Base-by-base conservation (phyloP, 2,888 invertebrate genomes). In the Falcaria lacertinaria region DNA sequence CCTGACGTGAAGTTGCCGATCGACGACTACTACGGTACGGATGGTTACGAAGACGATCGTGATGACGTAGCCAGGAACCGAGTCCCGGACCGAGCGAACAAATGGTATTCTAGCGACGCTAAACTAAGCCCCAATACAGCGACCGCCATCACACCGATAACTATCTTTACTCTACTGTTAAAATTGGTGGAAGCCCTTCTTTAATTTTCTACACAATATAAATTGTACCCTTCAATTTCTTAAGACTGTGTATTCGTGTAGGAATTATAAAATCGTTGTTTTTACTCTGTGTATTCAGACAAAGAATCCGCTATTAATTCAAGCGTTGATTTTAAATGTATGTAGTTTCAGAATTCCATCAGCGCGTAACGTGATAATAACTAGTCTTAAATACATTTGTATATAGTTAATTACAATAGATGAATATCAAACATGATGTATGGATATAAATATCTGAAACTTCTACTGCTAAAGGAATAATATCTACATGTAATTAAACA, bases 321-420 rank as follows among this genome's bases (percentile, higher is more conserved):
- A n/a, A n/a, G 41, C 41, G 43, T 48, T 47, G 39, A 50, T 43
- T 45, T 50, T 49, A 50, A 49, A 22, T 37, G 44, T n/a, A n/a
- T n/a, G 45, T 43, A 48, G 14, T 42, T 55, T 57, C 49, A 56
- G 63, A 56, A 65, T 57, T 72, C 64, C 66, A 73, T 64, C 73
- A 74, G 68, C 75, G 71, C 78, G 88, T 86, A 89, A 89, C 86
- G 86, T 87, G 88, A 89, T 89, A 89, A 89, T 89, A 89, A 89
- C 77, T 89, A 89, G 88, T 64, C 60, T 69, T 80, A 77, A 78
- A 72, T 69, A 52, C 62, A 68, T 40, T 47, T 86, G 83, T 87
- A 87, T 64, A 87, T 83, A 86, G 64, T 72, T 74, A 72, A 65
- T 65, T 67, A 47, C 54, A 53, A 57, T 80, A 81, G 79, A 69